Base-by-base conservation (phyloP, 2,113 vertebrate genomes). In the Ammospiza caudacuta region DNA sequence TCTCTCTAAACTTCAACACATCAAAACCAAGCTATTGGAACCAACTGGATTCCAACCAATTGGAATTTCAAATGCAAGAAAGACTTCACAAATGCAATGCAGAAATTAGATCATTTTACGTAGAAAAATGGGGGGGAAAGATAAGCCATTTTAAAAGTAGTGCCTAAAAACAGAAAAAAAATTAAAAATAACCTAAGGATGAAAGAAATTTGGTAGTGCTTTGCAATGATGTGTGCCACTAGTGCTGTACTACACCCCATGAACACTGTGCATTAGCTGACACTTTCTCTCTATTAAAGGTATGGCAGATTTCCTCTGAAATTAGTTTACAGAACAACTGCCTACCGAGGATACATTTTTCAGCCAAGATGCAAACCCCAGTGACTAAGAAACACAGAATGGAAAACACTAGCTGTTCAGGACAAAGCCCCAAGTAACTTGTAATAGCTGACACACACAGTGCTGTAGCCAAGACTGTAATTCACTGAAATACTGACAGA, bases 351-450 rank as follows among this genome's bases (percentile, higher is more conserved):
- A 31, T 15, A 94, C 23, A 43, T 28, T 68, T 74, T 89, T 59
- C 39, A 81, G 68, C 33, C 59, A 68, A 83, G 68, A 88, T 61
- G 9, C n/a, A 80, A 94, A 73, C 35, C 24, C 33, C 23, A 58
- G 9, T 35, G 55, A 88, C 44, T 49, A 70, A 43, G 35, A 85
- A 80, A 70, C 16, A 54, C 6, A 10, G 28, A 84, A 91, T 17
- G 28, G 74, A 95, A 95, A 94, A 84, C 57, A 54, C 75, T 64
- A 78, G 67, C 63, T 87, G 66, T 43, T 79, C 37, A 69, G 84
- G 58, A 72, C 55, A 94, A 81, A 87, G 52, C 12, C 7, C 39
- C 52, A 91, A 87, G 15, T 29, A 59, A 63, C 27, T 75, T 21
- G 1, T 27, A 93, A 77, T 9, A 47, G 44, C 21, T 90, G 66